Percentiles rank a stretch among this genome's conserved stretches.
These are phyloP conservation scores for Platypus cylindrus DNA, from an alignment of 2,888 invertebrate genomes.

Conservation along the genomic window DNA sequence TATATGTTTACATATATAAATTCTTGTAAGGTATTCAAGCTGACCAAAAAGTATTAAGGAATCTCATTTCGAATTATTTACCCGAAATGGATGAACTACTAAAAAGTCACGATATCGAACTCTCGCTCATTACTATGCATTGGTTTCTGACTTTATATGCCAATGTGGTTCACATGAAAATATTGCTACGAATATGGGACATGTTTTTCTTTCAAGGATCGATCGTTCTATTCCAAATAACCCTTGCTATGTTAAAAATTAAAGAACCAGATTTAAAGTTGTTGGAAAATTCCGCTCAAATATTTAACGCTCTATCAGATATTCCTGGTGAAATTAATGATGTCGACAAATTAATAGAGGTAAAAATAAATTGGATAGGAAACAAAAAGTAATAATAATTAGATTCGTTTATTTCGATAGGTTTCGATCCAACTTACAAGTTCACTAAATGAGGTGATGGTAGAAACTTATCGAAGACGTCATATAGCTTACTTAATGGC, in stretches of 20 bases:
- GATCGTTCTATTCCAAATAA: constrained; percentile 84
- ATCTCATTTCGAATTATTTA: constrained; percentile 78
- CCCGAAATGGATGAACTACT: constrained; percentile 84
- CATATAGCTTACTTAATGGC: constrained; percentile 95
- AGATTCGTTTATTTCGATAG: constrained; percentile 30
- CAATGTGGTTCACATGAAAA: constrained; percentile 92
- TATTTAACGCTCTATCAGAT: constrained; percentile 93
- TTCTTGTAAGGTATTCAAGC: constrained; percentile 67
- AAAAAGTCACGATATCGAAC: constrained; percentile 86
- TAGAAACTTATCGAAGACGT: constrained; percentile 81
- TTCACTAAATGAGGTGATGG: constrained; percentile 68
- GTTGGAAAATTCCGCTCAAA: constrained; percentile 91
- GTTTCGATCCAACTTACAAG: constrained; percentile 63
- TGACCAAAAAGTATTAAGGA: constrained; percentile 90
- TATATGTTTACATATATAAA: too few species aligned
- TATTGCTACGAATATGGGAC: constrained; percentile 90
- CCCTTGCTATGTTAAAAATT: constrained; percentile 87
- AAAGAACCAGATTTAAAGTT: constrained; percentile 69
- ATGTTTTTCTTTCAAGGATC: constrained; percentile 94
- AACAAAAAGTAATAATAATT: not conserved
- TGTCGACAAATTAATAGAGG: constrained; percentile 74
- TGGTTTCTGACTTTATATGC: constrained; percentile 98
- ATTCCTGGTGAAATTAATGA: constrained; percentile 90
- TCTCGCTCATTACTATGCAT: constrained; percentile 89
- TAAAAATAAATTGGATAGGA: constrained; percentile 30